Conservation (phyloP, 2,888 invertebrate genomes). For the Dasysyrphus tricinctus region DNA sequence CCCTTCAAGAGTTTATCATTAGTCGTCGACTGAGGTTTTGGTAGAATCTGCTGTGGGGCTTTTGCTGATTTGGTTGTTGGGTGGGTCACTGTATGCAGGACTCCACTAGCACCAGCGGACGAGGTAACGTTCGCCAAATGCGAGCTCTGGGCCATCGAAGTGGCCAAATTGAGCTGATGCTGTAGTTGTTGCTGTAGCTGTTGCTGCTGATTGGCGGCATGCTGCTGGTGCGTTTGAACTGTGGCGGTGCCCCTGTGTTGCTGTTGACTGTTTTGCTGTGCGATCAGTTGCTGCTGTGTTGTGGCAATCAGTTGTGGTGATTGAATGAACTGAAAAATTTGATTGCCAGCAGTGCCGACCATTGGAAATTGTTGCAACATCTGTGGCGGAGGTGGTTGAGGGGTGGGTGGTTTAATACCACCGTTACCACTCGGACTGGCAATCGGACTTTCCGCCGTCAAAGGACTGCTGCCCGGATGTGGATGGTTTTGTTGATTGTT, state of each 20-base stretch:
- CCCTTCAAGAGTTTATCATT: conserved; percentile 69
- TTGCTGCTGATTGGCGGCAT: conserved; percentile 66
- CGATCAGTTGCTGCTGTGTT: conserved; percentile 75
- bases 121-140: conserved; percentile 60
- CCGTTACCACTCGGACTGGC: conserved; percentile 82
- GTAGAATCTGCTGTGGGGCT: conserved; percentile 86
- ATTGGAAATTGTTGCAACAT: conserved; percentile 80
- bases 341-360: conserved; percentile 77
- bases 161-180: conserved; percentile 68
- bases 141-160: conserved; percentile 61
- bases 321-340: conserved; percentile 78
- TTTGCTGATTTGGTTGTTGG: conserved; percentile 77
- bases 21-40: conserved; percentile 84
- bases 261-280: conserved; percentile 76
- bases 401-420: conserved; percentile 82
- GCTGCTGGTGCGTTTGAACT: conserved; percentile 75
- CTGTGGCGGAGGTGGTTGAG: conserved; percentile 80
- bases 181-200: conserved; percentile 70
- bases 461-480: conserved; percentile 81
- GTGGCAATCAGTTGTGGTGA: conserved; percentile 77
- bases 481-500: conserved; percentile 72
- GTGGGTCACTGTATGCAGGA: conserved; percentile 61
- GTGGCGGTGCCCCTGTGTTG: conserved; percentile 78
- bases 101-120: conserved; percentile 50
- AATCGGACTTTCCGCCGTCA: conserved; percentile 83